Evolutionary conservation across 2,888 invertebrate species (phyloP).

Genomic region (Agapostemon virescens): DNA sequence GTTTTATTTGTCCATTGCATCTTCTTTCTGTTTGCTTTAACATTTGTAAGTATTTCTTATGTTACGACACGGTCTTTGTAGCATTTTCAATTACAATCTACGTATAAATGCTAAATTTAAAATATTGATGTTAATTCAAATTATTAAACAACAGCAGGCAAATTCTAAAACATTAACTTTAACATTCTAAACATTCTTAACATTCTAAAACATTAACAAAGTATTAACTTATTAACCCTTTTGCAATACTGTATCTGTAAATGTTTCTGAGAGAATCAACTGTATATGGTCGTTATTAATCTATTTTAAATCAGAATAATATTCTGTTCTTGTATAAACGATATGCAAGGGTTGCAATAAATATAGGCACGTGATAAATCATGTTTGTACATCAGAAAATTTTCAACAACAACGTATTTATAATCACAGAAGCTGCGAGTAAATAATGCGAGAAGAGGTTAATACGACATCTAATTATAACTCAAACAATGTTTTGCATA

Average conservation of each 20-base stretch:
- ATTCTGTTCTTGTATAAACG: neutral
- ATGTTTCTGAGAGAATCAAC: no score
- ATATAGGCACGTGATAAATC: neutral
- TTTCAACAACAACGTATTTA: neutral
- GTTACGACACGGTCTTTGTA: neutral
- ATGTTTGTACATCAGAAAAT: neutral
- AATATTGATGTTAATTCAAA: neutral
- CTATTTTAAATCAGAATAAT: no score
- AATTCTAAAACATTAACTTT: no score
- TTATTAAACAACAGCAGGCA: no score
- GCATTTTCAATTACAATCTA: neutral
- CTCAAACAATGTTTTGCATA: neutral
- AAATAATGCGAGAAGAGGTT: neutral
- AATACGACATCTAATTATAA: neutral
- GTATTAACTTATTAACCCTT: no score
- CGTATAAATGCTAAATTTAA: no score
- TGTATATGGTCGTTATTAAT: no score
- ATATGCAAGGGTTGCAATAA: neutral
- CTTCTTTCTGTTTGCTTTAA: neutral
- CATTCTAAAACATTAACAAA: no score
- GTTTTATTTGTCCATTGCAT: neutral
- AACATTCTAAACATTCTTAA: no score
- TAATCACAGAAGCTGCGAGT: neutral
- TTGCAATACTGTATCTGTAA: no score
- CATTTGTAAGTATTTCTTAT: neutral